Conservation (phyloP, 2,888 invertebrate species). For the Heliconius aoede region DNA sequence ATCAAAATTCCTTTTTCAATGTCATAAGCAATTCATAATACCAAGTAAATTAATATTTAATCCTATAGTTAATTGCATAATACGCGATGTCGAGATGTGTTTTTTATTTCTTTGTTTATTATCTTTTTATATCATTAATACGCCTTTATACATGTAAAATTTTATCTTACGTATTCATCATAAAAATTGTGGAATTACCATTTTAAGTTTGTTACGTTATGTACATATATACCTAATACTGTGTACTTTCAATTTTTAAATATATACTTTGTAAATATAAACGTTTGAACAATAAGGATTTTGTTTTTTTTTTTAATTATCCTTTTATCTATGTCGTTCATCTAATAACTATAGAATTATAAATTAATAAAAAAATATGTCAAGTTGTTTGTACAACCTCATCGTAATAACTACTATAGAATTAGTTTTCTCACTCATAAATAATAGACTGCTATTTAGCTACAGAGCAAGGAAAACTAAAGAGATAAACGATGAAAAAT, state of each 20-base stretch:
- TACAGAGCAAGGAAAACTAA: too few relatives aligned
- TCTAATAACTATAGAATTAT: background rate
- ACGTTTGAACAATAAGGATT: background rate
- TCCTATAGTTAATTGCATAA: background rate
- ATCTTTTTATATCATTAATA: background rate
- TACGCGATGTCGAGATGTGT: background rate
- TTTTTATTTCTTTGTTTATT: background rate
- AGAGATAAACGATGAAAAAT: too few relatives aligned
- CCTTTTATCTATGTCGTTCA: background rate
- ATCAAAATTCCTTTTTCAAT: too few relatives aligned
- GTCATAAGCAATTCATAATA: too few relatives aligned
- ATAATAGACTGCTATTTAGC: too few relatives aligned
- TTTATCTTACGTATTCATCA: background rate
- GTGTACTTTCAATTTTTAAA: slow-evolving; percentile 16
- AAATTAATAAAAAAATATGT: background rate
- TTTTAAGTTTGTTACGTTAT: slow-evolving; percentile 2
- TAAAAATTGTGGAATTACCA: background rate
- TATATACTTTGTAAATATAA: slow-evolving; percentile 35
- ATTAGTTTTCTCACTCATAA: too few relatives aligned
- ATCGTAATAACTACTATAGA: too few relatives aligned
- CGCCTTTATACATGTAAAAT: background rate
- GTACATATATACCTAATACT: background rate
- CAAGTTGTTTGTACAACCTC: too few relatives aligned
- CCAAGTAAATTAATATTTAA: background rate
- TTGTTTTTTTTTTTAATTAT: slow-evolving; percentile 8